Evolutionary conservation across 1,140 invertebrate genomes (phyloP).

Genomic region (Neodiprion virginianus): DNA sequence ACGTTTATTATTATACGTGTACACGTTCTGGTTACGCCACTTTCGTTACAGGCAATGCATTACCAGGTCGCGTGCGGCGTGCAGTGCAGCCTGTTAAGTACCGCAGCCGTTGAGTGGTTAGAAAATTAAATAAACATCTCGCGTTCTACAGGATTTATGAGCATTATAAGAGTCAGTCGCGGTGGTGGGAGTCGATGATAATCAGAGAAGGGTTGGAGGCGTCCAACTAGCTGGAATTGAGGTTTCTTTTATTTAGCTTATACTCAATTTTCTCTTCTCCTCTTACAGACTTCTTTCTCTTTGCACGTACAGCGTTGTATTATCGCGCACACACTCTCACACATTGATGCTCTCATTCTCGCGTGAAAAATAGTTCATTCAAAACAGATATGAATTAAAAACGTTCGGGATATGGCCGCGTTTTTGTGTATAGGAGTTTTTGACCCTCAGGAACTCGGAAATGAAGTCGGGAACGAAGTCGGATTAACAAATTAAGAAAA

Average conservation of each 20-base stretch:
- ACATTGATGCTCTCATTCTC: background rate
- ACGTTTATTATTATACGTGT: background rate
- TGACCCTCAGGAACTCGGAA: too few relatives aligned
- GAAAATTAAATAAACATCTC: slow-evolving; percentile 2
- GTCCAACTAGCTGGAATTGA: background rate
- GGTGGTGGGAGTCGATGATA: background rate
- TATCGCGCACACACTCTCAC: background rate
- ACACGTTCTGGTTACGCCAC: background rate
- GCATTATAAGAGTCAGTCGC: background rate
- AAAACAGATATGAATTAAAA: too few relatives aligned
- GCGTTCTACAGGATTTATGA: background rate
- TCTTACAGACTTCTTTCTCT: background rate
- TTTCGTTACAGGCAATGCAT: background rate
- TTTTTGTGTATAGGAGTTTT: too few relatives aligned
- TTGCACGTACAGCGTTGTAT: background rate
- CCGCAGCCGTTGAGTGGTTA: background rate
- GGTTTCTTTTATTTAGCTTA: background rate
- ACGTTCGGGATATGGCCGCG: too few relatives aligned
- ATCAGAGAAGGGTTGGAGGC: background rate
- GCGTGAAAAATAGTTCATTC: too few relatives aligned
- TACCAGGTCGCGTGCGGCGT: background rate
- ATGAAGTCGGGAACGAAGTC: too few relatives aligned
- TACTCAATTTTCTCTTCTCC: background rate
- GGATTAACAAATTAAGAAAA: too few relatives aligned
- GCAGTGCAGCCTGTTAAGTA: background rate